Evolutionary conservation across 2,888 invertebrate genomes (phyloP).

Genomic region (Drosophila pegasa): DNA sequence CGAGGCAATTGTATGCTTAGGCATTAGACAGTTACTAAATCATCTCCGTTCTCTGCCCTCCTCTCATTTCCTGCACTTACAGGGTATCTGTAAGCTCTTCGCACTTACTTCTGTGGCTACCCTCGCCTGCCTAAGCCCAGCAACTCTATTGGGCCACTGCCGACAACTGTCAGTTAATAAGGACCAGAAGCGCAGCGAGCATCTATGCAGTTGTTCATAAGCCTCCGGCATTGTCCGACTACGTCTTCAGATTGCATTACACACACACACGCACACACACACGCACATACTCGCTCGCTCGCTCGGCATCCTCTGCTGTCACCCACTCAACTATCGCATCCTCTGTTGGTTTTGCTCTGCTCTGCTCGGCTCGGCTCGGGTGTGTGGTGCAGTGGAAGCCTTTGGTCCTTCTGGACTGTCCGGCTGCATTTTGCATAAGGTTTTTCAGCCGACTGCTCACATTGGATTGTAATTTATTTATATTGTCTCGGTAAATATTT

Average conservation of each 20-base stretch:
- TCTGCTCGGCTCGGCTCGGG: neutral
- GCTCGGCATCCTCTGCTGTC: neutral
- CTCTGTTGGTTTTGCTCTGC: constrained; percentile 2
- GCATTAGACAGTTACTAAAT: neutral
- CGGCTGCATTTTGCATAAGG: constrained; percentile 69
- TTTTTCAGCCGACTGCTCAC: constrained; percentile 62
- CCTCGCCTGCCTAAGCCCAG: constrained; percentile 25
- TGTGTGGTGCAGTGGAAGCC: neutral
- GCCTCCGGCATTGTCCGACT: constrained; percentile 28
- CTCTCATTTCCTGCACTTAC: neutral
- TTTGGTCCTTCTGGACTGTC: constrained; percentile 20
- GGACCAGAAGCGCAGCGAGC: constrained; percentile 23
- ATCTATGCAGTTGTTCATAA: constrained; percentile 26
- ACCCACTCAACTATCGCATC: neutral
- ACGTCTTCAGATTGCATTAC: constrained; percentile 16
- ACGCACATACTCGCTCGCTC: neutral
- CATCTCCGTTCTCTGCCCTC: too few relatives aligned
- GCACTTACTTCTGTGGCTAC: neutral
- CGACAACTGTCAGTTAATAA: constrained; percentile 39
- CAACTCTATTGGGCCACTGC: neutral
- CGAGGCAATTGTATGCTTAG: neutral
- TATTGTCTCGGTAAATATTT: constrained; percentile 75
- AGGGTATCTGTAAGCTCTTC: neutral
- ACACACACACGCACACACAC: neutral
- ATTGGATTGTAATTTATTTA: constrained; percentile 72